These are phyloP conservation scores for Drosophila falleni DNA, from an alignment of 2,888 invertebrate genomes.

Conservation along the genomic window DNA sequence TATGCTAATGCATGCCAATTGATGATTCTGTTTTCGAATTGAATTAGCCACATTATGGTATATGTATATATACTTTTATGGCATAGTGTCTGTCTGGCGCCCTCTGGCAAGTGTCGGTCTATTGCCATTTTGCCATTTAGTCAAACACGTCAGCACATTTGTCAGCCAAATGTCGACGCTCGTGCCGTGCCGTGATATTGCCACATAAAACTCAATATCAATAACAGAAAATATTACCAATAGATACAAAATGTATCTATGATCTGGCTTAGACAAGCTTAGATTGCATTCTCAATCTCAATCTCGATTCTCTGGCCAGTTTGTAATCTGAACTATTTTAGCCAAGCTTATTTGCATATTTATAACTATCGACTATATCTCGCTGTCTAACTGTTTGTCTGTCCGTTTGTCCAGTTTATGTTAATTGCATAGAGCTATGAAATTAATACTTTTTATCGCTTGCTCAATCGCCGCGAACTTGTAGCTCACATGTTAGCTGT, in stretches of 20 bases:
- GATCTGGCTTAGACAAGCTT: background rate
- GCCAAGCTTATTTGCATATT: slow-evolving; percentile 65
- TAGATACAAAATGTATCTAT: slow-evolving; percentile 44
- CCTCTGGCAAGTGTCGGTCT: slow-evolving; percentile 39
- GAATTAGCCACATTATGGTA: slow-evolving; percentile 9
- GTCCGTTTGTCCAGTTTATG: slow-evolving; percentile 66
- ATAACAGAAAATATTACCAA: slow-evolving; percentile 47
- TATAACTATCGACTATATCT: slow-evolving; percentile 54
- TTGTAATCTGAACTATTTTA: slow-evolving; percentile 73
- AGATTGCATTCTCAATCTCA: slow-evolving; percentile 33
- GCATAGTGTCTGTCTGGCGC: slow-evolving; percentile 11
- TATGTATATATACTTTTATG: background rate
- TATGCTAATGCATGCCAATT: slow-evolving; percentile 59
- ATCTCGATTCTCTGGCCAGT: slow-evolving; percentile 14
- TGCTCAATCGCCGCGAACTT: slow-evolving; percentile 79
- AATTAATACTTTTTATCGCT: slow-evolving; percentile 80
- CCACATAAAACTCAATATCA: slow-evolving; percentile 48
- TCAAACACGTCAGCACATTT: slow-evolving; percentile 58
- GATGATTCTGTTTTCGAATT: slow-evolving; percentile 23
- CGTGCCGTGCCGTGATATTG: slow-evolving; percentile 53
- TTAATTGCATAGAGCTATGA: slow-evolving; percentile 76
- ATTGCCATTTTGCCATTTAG: slow-evolving; percentile 55
- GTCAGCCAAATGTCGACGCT: slow-evolving; percentile 69
- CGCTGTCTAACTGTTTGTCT: slow-evolving; percentile 13
- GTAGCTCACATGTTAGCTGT: slow-evolving; percentile 80